These are phyloP conservation scores for Stictocephala bisonia DNA, from an alignment of 2,888 invertebrate species.

Conservation along the genomic window DNA sequence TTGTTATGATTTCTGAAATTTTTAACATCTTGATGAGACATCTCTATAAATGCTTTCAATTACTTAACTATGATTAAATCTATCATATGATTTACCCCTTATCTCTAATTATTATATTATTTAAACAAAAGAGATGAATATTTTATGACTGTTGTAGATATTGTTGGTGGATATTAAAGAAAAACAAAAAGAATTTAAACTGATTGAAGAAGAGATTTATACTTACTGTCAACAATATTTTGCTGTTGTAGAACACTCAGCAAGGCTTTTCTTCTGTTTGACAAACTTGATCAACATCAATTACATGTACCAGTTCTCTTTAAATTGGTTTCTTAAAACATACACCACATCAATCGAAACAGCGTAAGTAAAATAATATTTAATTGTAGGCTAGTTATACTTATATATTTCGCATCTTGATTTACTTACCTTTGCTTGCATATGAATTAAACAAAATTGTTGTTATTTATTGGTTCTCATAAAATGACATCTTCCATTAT, in stretches of 20 bases:
- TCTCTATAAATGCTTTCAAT: no score
- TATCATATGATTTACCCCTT: no score
- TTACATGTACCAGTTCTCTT: slow-evolving; percentile 90
- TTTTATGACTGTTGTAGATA: slow-evolving; percentile 60
- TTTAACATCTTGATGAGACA: no score
- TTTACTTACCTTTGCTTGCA: no score
- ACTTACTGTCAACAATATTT: slow-evolving; percentile 78
- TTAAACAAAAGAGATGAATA: no score
- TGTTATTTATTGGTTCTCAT: no score
- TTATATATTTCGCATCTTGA: slow-evolving; percentile 52
- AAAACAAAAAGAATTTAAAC: slow-evolving; percentile 81
- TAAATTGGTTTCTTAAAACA: slow-evolving; percentile 87
- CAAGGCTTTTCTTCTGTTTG: slow-evolving; percentile 84
- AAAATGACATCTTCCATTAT: no score
- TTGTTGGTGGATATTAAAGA: slow-evolving; percentile 84
- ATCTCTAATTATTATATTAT: no score
- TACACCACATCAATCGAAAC: slow-evolving; percentile 82
- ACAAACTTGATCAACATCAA: slow-evolving; percentile 86
- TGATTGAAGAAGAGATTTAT: slow-evolving; percentile 83
- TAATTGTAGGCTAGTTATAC: not conserved
- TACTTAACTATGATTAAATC: no score
- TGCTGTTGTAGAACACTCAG: slow-evolving; percentile 83
- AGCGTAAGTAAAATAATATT: slow-evolving; percentile 63
- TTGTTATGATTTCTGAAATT: no score
- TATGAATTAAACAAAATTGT: no score